Evolutionary conservation across 1,140 invertebrate genomes (phyloP).

Genomic region (Lutraria rhynchaena): DNA sequence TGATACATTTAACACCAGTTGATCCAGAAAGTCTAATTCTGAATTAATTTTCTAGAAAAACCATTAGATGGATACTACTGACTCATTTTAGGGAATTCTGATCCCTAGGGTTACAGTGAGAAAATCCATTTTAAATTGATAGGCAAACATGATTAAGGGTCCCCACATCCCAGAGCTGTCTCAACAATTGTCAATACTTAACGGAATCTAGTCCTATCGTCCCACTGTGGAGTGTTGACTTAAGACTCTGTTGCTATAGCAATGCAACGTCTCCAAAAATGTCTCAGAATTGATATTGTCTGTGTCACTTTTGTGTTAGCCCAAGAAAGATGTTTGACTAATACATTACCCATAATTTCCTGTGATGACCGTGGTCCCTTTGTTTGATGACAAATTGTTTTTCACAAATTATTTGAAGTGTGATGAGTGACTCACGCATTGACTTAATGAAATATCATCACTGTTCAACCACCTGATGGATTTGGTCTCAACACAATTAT

Average conservation of each 20-base stretch:
- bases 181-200: not conserved
- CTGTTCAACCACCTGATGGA: constrained; percentile 23
- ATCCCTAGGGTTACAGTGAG: not conserved
- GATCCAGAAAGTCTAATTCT: not conserved
- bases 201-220: too few relatives aligned
- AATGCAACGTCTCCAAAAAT: not conserved
- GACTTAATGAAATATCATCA: constrained; percentile 27
- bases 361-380: constrained; percentile 23
- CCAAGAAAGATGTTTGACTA: constrained; percentile 42
- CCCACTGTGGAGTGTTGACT: too few relatives aligned
- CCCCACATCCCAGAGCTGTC: constrained; percentile 1
- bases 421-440: not conserved
- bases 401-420: constrained; percentile 25
- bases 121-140: constrained; percentile 43
- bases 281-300: constrained; percentile 33
- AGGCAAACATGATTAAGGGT: constrained; percentile 37
- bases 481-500: too few relatives aligned
- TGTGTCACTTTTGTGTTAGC: not conserved
- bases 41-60: constrained; percentile 33
- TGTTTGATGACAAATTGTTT: constrained; percentile 56
- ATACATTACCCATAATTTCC: constrained; percentile 42
- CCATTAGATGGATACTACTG: constrained; percentile 12
- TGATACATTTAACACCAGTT: constrained; percentile 26
- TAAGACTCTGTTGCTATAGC: too few relatives aligned
- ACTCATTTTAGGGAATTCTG: constrained; percentile 32